Percentiles rank a stretch among this genome's conserved stretches.
These are phyloP conservation scores for Emydura subglobosa DNA, from an alignment of 2,113 vertebrate genomes.

Conservation along the genomic window DNA sequence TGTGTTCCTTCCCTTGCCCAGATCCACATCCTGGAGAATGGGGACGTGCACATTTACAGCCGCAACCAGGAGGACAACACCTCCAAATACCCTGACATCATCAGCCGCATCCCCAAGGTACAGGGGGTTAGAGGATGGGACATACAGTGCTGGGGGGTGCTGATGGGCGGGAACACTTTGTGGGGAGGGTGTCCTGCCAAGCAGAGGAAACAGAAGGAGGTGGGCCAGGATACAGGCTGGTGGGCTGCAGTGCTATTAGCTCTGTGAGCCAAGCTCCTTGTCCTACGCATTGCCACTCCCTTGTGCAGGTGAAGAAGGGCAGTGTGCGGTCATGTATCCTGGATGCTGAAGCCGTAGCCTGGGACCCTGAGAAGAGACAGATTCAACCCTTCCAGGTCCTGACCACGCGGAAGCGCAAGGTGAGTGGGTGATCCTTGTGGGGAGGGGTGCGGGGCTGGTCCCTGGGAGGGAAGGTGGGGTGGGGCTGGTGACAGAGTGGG, in stretches of 20 bases:
- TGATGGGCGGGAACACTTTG: background rate
- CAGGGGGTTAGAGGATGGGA: background rate
- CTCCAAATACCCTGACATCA: slow-evolving; percentile 90
- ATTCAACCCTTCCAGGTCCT: slow-evolving; percentile 94
- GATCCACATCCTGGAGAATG: slow-evolving; percentile 90
- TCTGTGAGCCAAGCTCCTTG: background rate
- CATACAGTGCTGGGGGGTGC: background rate
- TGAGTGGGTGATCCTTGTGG: slow-evolving; percentile 17
- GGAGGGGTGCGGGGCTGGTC: background rate
- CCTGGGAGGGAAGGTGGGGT: background rate
- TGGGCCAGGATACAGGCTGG: background rate
- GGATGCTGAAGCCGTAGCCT: slow-evolving; percentile 90
- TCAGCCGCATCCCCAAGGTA: slow-evolving; percentile 89
- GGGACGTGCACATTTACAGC: slow-evolving; percentile 89
- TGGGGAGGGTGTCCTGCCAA: background rate
- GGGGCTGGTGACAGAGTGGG: background rate
- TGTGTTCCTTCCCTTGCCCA: slow-evolving; percentile 33
- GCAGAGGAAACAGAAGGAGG: background rate
- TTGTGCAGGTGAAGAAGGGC: slow-evolving; percentile 83
- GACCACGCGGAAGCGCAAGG: slow-evolving; percentile 92
- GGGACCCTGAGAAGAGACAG: slow-evolving; percentile 89
- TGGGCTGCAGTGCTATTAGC: background rate
- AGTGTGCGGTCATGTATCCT: slow-evolving; percentile 87
- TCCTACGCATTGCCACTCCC: background rate
- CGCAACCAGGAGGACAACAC: slow-evolving; percentile 95